Base-by-base conservation (phyloP, 2,797 vertebrate species). In the Labroides dimidiatus region DNA sequence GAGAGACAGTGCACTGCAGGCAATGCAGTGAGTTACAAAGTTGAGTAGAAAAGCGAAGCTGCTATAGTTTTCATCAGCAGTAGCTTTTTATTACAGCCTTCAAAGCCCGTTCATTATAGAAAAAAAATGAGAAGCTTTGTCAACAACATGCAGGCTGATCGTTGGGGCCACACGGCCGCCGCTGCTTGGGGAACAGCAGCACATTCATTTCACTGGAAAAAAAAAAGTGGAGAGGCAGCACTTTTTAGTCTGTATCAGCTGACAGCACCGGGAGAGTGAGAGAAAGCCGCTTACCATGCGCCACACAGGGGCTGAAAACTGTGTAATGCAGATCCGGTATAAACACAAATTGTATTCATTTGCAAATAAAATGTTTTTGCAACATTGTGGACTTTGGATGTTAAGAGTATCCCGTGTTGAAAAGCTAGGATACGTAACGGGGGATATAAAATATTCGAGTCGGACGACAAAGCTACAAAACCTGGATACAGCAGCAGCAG, bases 171-270 rank as follows among this genome's bases (percentile, higher is more conserved):
- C 82, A 17, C 44, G 24, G 48, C 53, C 56, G 44, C 66, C 41
- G 53, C 73, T 72, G 64, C 65, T 56, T 61, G 20, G 54, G 44
- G 71, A 68, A 50, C 72, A 84, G 86, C 71, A 85, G 75, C 76
- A 71, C 80, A 85, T 75, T 78, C 70, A 72, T 81, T 80, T 69
- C 66, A 6, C 48, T 41, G 43, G 5, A 57, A 59, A 79, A 90
- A 57, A 59, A 79, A 90, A 90, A 92, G 87, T 87, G 88, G 83
- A 62, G 85, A 84, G 88, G 16, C 76, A 89, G 90, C 89, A 90
- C 64, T 86, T 91, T 72, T 87, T 72, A 36, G 66, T 68, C 60
- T 63, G 60, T 84, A 88, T 76, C 87, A 85, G 87, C 84, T 88
- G 89, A 91, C 89, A 81, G 82, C 76, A 74, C 67, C 59, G 81